Evolutionary conservation across 37 sponge, comb jelly and placozoan genomes (phyloP).

Genomic region (Halichondria panicea): DNA sequence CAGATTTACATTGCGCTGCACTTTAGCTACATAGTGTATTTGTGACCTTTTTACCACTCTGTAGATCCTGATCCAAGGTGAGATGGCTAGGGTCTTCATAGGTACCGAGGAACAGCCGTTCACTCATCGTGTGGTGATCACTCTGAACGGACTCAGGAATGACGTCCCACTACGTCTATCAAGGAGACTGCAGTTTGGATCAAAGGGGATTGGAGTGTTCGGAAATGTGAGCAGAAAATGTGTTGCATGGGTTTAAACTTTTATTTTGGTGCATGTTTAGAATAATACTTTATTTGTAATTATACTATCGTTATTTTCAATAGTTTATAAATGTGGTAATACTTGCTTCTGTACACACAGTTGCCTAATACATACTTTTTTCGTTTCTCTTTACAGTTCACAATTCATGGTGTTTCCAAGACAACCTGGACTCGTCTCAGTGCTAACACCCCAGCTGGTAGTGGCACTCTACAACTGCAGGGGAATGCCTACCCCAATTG

Average conservation of each 20-base stretch:
- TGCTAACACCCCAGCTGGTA: slow-evolving; percentile 33
- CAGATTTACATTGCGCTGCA: not conserved
- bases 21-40: not conserved
- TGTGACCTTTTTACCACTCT: not conserved
- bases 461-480: slow-evolving; percentile 11
- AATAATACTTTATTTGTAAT: not conserved
- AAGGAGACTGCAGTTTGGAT: slow-evolving; percentile 63
- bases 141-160: slow-evolving; percentile 59
- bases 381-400: slow-evolving; percentile 34
- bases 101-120: slow-evolving; percentile 55
- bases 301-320: too few species aligned
- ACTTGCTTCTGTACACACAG: not conserved
- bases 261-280: not conserved
- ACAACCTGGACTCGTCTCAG: slow-evolving; percentile 56
- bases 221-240: slow-evolving; percentile 68
- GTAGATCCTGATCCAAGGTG: slow-evolving; percentile 73
- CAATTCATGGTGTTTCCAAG: slow-evolving; percentile 50
- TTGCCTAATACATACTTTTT: not conserved
- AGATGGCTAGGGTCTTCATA: slow-evolving; percentile 50
- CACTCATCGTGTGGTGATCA: slow-evolving; percentile 54
- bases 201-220: slow-evolving; percentile 85
- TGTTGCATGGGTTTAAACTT: not conserved
- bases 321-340: too few species aligned
- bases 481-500: slow-evolving; percentile 43
- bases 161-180: slow-evolving; percentile 33